Evolutionary conservation across 1,140 invertebrate species (phyloP).

Genomic region (Solenopsis fugax): DNA sequence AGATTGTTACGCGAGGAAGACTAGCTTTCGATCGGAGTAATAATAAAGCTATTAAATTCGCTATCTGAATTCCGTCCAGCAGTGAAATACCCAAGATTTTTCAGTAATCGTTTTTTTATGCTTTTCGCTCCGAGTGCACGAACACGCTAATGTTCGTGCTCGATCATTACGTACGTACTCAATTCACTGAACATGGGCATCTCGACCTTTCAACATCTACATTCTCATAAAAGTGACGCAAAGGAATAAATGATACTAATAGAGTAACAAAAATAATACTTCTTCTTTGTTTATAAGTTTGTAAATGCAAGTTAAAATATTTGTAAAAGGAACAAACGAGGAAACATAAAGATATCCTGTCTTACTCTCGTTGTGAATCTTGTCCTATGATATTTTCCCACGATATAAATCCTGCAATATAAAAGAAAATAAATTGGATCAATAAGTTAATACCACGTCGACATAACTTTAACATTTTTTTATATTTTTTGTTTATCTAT

Average conservation of each 20-base stretch:
- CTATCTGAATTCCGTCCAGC: conserved; percentile 35
- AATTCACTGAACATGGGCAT: neutral
- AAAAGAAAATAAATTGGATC: neutral
- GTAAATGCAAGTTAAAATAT: neutral
- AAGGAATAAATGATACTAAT: neutral
- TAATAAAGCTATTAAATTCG: conserved; percentile 71
- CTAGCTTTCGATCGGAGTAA: conserved; percentile 66
- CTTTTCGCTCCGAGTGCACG: neutral
- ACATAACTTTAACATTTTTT: neutral
- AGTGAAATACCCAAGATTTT: conserved; percentile 34
- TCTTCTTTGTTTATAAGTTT: neutral
- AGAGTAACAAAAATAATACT: conserved; percentile 12
- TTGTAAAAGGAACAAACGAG: neutral
- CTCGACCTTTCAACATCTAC: neutral
- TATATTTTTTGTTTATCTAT: neutral
- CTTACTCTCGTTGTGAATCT: neutral
- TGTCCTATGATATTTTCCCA: neutral
- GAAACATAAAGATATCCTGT: neutral
- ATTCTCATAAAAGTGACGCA: neutral
- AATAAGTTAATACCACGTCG: neutral
- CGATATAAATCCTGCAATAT: neutral
- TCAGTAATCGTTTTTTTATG: conserved; percentile 5
- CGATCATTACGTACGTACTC: neutral
- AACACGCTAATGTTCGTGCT: neutral
- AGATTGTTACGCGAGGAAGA: conserved; percentile 67